These are phyloP conservation scores for Forbesichthys papilliferus DNA, from an alignment of 2,113 vertebrate genomes.

Conservation along the genomic window DNA sequence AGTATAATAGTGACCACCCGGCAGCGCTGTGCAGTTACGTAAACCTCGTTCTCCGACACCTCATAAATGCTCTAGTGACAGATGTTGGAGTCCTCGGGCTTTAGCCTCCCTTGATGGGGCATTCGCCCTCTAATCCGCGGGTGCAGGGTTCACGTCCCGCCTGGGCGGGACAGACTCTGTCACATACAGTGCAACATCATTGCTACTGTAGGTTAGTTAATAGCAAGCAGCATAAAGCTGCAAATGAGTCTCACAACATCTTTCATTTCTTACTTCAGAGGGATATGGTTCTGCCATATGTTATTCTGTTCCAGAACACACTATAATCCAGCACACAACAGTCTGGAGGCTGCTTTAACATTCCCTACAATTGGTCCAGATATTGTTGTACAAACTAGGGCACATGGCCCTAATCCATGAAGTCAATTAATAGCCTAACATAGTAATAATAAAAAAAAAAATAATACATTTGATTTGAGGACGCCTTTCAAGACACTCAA, in stretches of 20 bases:
- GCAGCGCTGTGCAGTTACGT: too few relatives aligned
- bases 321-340: slow-evolving; percentile 1
- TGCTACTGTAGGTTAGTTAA: slow-evolving; percentile 11
- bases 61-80: too few relatives aligned
- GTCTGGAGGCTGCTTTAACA: not conserved
- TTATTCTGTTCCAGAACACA: not conserved
- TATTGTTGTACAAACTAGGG: not conserved
- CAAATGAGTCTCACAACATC: slow-evolving; percentile 18
- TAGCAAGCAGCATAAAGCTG: slow-evolving; percentile 30
- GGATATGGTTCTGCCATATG: not conserved
- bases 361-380: not conserved
- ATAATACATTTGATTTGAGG: too few relatives aligned
- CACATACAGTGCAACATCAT: slow-evolving; percentile 18
- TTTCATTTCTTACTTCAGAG: slow-evolving; percentile 23
- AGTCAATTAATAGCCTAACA: slow-evolving; percentile 9
- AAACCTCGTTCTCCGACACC: too few relatives aligned
- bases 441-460: too few relatives aligned
- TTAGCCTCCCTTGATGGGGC: not conserved
- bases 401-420: slow-evolving; percentile 17
- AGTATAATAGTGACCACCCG: too few relatives aligned
- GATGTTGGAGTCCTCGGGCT: not conserved
- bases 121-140: too few relatives aligned
- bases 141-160: too few relatives aligned
- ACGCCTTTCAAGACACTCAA: too few relatives aligned
- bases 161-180: too few relatives aligned